These are phyloP conservation scores for Leptodirus hochenwartii DNA, from an alignment of 2,888 invertebrate species.

Conservation along the genomic window DNA sequence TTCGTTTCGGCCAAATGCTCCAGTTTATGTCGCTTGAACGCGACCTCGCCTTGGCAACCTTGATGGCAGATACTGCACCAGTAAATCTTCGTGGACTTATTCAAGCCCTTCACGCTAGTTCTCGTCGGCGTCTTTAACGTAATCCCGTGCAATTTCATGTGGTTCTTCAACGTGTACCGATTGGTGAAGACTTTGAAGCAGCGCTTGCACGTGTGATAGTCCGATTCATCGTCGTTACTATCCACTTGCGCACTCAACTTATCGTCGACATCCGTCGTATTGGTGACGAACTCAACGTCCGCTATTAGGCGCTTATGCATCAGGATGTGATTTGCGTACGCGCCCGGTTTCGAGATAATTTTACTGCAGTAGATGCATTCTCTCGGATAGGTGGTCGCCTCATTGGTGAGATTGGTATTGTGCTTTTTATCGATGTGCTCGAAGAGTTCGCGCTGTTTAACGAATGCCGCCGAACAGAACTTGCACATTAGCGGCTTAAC, in stretches of 20 bases:
- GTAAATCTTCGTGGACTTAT: conserved; percentile 22
- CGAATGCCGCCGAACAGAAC: conserved; percentile 29
- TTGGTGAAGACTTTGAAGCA: conserved; percentile 31
- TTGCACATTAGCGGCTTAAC: conserved; percentile 21
- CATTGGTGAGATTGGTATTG: too few species aligned
- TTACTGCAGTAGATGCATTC: conserved; percentile 36
- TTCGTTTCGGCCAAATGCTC: conserved; percentile 22
- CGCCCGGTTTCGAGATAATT: conserved; percentile 23
- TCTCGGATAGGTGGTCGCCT: conserved; percentile 29
- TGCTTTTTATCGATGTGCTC: too few species aligned
- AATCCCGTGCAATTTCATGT: conserved; percentile 28
- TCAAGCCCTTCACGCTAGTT: conserved; percentile 7
- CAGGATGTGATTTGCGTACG: too few species aligned
- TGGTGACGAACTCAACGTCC: conserved; percentile 11
- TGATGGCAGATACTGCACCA: conserved; percentile 47
- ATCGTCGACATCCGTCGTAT: too few species aligned
- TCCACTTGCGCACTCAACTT: too few species aligned
- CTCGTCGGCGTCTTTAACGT: background rate
- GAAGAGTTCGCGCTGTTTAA: too few species aligned
- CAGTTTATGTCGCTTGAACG: conserved; percentile 36
- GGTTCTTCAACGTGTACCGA: conserved; percentile 25
- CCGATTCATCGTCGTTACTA: conserved; percentile 8
- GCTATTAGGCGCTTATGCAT: background rate
- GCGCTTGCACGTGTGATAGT: conserved; percentile 25
- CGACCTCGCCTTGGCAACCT: conserved; percentile 32